phyloP scores from a whole-genome alignment of 2,888 invertebrate species.

The Limnephilus auricula region DNA sequence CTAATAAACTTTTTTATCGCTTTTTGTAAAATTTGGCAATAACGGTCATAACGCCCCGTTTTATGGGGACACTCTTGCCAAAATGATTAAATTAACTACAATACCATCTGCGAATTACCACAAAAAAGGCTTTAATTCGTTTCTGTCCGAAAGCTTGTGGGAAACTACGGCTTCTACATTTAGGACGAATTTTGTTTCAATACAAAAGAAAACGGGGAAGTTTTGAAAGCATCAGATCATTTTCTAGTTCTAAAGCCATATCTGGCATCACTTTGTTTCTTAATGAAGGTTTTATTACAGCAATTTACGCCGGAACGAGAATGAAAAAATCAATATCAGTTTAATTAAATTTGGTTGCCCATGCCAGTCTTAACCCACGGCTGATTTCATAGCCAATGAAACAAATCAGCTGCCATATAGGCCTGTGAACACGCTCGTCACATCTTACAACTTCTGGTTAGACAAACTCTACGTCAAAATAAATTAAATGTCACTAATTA shows the following conservation, averaged over 20 bases:
- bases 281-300: neutral
- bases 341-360: neutral
- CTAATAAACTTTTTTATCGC: neutral
- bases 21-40: neutral
- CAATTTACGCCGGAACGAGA: neutral
- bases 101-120: neutral
- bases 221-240: neutral
- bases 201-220: neutral
- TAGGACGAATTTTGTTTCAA: neutral
- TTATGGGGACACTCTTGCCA: neutral
- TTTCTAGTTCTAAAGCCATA: neutral
- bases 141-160: neutral
- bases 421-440: neutral
- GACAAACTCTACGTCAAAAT: neutral
- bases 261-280: neutral
- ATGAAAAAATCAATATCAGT: neutral
- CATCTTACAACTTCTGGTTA: neutral
- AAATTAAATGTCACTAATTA: neutral
- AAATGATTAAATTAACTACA: neutral
- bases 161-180: neutral
- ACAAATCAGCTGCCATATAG: neutral
- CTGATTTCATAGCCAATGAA: neutral
- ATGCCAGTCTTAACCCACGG: neutral
- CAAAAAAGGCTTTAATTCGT: neutral
- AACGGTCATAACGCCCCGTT: neutral